Evolutionary conservation across 2,888 invertebrate genomes (phyloP).

Genomic region (Prosapia bicincta): DNA sequence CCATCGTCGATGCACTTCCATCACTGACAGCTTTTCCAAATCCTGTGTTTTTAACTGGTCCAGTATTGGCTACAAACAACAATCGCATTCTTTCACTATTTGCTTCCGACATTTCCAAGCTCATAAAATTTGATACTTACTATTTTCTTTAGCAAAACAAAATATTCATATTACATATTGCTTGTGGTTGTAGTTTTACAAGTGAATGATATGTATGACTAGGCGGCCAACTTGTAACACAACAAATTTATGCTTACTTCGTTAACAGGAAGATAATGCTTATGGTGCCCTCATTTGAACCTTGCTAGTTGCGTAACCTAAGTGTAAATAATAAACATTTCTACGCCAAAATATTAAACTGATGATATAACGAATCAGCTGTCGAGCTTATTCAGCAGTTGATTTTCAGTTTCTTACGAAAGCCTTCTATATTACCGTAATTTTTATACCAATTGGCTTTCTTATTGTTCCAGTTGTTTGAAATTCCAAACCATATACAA

Average conservation of each 20-base stretch:
- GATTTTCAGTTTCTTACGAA: too few relatives aligned
- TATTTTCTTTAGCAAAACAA: too few relatives aligned
- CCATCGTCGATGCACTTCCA: not conserved
- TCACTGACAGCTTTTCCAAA: not conserved
- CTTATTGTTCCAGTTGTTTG: too few relatives aligned
- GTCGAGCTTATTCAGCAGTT: not conserved
- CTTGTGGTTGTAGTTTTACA: too few relatives aligned
- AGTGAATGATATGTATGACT: too few relatives aligned
- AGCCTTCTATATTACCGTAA: too few relatives aligned
- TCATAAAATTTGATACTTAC: not conserved
- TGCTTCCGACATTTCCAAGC: not conserved
- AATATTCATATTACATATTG: too few relatives aligned
- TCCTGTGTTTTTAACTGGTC: not conserved
- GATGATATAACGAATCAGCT: not conserved
- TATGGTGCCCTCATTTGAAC: not conserved
- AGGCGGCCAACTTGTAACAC: not conserved
- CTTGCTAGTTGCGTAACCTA: not conserved
- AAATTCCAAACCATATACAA: too few relatives aligned
- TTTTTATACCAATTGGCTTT: too few relatives aligned
- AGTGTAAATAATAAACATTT: not conserved
- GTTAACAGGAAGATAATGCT: not conserved
- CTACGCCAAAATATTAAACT: not conserved
- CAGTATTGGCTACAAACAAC: not conserved
- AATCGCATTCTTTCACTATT: not conserved
- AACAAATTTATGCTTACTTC: not conserved